Conservation (phyloP, 2,797 vertebrate species). For the Novumbra hubbsi region DNA sequence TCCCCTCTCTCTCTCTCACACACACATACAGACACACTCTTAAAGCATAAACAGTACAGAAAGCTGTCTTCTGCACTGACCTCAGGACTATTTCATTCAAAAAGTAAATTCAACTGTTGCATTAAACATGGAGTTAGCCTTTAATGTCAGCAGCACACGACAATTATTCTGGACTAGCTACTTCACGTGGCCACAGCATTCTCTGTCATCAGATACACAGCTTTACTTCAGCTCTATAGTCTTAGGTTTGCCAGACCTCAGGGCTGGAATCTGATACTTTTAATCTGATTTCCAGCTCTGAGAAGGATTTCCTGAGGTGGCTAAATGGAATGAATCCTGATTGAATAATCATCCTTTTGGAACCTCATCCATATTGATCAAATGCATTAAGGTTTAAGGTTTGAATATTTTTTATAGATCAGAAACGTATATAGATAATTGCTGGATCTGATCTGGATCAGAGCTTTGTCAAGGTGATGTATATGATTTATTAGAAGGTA, state of each 20-base stretch:
- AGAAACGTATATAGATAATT: no score
- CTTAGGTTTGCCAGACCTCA: conserved; percentile 39
- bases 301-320: conserved; percentile 22
- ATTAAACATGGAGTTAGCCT: conserved; percentile 47
- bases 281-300: conserved; percentile 35
- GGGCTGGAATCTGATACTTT: conserved; percentile 57
- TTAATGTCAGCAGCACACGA: conserved; percentile 45
- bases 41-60: neutral
- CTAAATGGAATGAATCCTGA: conserved; percentile 42
- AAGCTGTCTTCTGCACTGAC: neutral
- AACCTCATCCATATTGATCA: conserved; percentile 28
- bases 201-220: conserved; percentile 51
- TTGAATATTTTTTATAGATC: neutral
- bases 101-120: conserved; percentile 52
- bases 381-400: conserved; percentile 17
- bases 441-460: conserved; percentile 10
- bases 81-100: conserved; percentile 26
- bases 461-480: conserved; percentile 36
- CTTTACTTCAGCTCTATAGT: no score
- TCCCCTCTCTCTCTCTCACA: neutral
- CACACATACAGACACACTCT: neutral
- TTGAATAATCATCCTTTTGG: conserved; percentile 38
- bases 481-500: conserved; percentile 55
- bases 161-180: conserved; percentile 30
- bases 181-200: conserved; percentile 38